Base-by-base conservation (phyloP, 92 coral and sea anemone genomes). In the Palythoa grandiflora region DNA sequence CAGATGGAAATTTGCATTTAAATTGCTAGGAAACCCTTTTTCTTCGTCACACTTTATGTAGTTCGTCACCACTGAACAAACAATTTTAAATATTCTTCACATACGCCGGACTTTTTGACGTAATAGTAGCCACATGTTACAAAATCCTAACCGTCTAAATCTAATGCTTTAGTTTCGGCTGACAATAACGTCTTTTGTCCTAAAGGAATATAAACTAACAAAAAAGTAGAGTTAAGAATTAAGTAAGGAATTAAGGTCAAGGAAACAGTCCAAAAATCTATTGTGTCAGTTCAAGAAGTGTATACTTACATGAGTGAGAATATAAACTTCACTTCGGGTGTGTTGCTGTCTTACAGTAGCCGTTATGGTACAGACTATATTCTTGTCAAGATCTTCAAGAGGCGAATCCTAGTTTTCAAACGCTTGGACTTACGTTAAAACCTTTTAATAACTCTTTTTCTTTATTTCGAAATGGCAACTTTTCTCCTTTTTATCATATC, bases 31-130 rank as follows among this genome's bases (percentile, higher is more conserved):
- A 51, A 76, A 35, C 61, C 9, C 4, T 63, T 77, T 47, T 19
- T 1, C 53, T 21, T 77, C 48, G 68, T 35, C 52, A 54, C 68
- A 77, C 83, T 28, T 28, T 63, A 51, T 52, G 40, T 40, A 51
- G 13, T 77, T 73, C 12, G 39, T 53, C 38, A 54, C 47, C 68
- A 78, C 68, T 55, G 68, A 78, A 78, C 83, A 78, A 78, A 78
- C 19, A 76, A 76, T 44, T 51, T 12, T 14, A 28, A 44, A 55
- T 78, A 20, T 53, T 54, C 70, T 78, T 78, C 83, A 44, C 70
- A 50, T 4, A 52, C 83, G 68, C n/a, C n/a, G 0, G 9, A 12
- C 28, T 28, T 28, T 57, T 57, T 57, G n/a, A 57, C 63, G 59
- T 12, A 52, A 52, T 52, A 52, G 50, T 44, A 44, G 50, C 2